Evolutionary conservation across 2,113 vertebrate species (phyloP), one percentile per base, ranked within the genome.

Genomic region (Syngnathoides biaculeatus): DNA sequence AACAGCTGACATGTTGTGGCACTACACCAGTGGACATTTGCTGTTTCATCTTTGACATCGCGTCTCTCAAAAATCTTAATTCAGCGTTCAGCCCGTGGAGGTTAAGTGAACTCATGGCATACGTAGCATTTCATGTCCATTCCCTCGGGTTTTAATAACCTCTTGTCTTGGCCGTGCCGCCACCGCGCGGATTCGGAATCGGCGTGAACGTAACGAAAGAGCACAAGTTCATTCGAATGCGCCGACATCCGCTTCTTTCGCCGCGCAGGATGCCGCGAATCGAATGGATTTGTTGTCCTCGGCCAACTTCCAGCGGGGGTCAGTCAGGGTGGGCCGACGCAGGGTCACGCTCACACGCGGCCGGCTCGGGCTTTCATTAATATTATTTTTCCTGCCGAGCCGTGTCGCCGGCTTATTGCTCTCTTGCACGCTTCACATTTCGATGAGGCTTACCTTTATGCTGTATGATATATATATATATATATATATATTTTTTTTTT

Each of bases 361-460:
- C 71, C 78, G 74, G 75, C 74, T 38, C 56, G 59, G 74, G 75
- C 61, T 75, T 78, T 83, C 69, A 72, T 78, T 83, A 78, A 83
- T 73, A 64, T 73, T 73, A 71, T 71, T 73, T 73, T 78, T 65
- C 27, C 40, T 65, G 71, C 66, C 2, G 17, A 17, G 67, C 58
- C 0, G 14, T 43, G 61, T 74, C 48, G 2, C 38, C 55, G 68
- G 61, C 73, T 74, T 35, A 59, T 68, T 63, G 77, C 55, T 75
- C 77, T 60, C 35, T 22, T 52, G n/a, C 40, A 27, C 2, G 30
- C 69, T 40, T 39, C 67, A 55, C 78, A 75, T 78, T 68, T 75
- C 62, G 73, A 73, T 68, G 64, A 78, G 67, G 38, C 15, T 35
- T 38, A 40, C 68, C 64, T 68, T 67, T 62, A 27, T 63, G 39